Evolutionary conservation across 2,797 vertebrate species (phyloP).

Genomic region (Hephaestus fuliginosus): DNA sequence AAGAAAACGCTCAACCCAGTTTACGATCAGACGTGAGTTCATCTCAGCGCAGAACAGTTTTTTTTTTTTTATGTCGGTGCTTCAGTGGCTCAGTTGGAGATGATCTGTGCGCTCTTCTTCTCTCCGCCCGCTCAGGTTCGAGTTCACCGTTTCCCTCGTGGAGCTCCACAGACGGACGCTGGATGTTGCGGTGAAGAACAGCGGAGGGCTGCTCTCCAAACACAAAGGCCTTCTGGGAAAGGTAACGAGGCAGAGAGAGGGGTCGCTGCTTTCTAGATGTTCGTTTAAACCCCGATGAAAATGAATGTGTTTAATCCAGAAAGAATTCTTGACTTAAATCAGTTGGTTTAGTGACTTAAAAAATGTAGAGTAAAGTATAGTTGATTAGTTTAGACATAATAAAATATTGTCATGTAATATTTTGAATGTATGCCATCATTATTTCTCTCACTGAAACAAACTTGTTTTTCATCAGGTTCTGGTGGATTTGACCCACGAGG

Average conservation of each 20-base stretch:
- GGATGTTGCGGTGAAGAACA: slow-evolving; percentile 97
- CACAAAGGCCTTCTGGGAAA: slow-evolving; percentile 98
- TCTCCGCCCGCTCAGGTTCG: slow-evolving; percentile 86
- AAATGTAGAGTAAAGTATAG: not conserved
- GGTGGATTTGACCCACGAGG: slow-evolving; percentile 91
- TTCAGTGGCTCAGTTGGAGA: not conserved
- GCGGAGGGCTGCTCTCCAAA: slow-evolving; percentile 95
- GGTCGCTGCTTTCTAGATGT: not conserved
- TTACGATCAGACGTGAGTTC: slow-evolving; percentile 92
- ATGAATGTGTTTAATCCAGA: not conserved
- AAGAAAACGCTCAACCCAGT: slow-evolving; percentile 95
- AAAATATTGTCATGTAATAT: not conserved
- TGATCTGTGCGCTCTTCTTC: not conserved
- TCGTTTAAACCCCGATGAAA: not conserved
- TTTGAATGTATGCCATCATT: not conserved
- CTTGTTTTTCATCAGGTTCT: slow-evolving; percentile 83
- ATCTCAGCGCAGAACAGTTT: too few species aligned
- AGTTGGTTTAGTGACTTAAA: not conserved
- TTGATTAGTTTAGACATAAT: not conserved
- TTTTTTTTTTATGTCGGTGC: too few species aligned
- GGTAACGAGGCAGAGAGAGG: slow-evolving; percentile 69
- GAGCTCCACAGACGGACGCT: slow-evolving; percentile 93
- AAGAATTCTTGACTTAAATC: not conserved
- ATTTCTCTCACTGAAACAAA: not conserved
- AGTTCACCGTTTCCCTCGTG: slow-evolving; percentile 93